Conservation (phyloP, 1,140 invertebrate genomes). For the Pogonus chalceus region DNA sequence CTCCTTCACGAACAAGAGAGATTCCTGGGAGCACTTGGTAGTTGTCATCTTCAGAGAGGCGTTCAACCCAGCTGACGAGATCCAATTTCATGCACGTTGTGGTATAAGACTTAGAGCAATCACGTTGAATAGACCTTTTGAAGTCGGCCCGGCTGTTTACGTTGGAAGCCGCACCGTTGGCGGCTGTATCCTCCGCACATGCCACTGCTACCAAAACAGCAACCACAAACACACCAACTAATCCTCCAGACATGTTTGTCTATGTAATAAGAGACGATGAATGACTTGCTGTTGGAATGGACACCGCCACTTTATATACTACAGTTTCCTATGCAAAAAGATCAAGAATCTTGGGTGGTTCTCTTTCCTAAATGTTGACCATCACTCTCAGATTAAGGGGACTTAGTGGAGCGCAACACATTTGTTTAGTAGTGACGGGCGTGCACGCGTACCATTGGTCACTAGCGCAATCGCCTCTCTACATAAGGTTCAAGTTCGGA, state of each 20-base stretch:
- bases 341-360: slow-evolving; percentile 1
- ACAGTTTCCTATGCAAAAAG: slow-evolving; percentile 14
- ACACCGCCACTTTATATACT: slow-evolving; percentile 11
- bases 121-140: slow-evolving; percentile 39
- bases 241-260: slow-evolving; percentile 9
- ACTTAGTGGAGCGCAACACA: slow-evolving; percentile 25
- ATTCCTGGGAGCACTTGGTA: slow-evolving; percentile 58
- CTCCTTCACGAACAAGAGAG: slow-evolving; percentile 56
- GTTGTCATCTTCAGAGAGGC: slow-evolving; percentile 51
- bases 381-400: slow-evolving; percentile 13
- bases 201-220: slow-evolving; percentile 5
- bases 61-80: slow-evolving; percentile 65
- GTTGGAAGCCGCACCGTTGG: slow-evolving; percentile 10
- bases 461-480: slow-evolving; percentile 2
- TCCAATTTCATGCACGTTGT: slow-evolving; percentile 68
- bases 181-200: slow-evolving; percentile 10
- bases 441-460: slow-evolving; percentile 2
- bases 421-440: slow-evolving; percentile 15
- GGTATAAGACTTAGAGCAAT: slow-evolving; percentile 61
- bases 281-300: slow-evolving; percentile 8
- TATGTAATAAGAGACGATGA: slow-evolving; percentile 3
- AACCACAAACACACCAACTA: slow-evolving; percentile 8
- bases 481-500: slow-evolving; percentile 8
- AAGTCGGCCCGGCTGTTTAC: slow-evolving; percentile 25
- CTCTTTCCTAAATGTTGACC: slow-evolving; percentile 16